A percentile compares a stretch with the other conserved stretches of the same genome.
phyloP scores from a whole-genome alignment of 2,888 invertebrate species.

The Apantesis nais region DNA sequence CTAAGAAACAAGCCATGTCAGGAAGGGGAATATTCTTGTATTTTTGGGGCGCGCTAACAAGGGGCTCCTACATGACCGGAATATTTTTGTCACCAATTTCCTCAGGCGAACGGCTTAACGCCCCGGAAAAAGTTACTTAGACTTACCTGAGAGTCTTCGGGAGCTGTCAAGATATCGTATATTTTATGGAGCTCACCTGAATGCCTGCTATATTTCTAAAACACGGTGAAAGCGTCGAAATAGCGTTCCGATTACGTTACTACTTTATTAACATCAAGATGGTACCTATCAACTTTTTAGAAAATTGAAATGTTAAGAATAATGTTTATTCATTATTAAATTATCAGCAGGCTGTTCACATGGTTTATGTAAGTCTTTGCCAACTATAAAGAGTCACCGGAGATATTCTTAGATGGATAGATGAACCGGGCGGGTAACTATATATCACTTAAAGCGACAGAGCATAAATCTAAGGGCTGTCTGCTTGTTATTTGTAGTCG shows the following conservation, averaged over 20 bases:
- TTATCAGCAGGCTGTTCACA: conserved; percentile 39
- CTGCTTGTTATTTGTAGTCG: conserved; percentile 84
- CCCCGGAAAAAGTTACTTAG: conserved; percentile 75
- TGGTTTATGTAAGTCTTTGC: conserved; percentile 42
- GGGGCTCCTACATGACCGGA: conserved; percentile 80
- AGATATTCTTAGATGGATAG: conserved; percentile 70
- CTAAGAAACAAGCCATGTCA: conserved; percentile 71
- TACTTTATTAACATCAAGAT: conserved; percentile 39
- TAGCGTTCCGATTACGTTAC: conserved; percentile 55
- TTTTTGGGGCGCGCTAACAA: conserved; percentile 78
- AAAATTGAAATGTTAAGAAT: conserved; percentile 17
- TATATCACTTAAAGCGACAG: conserved; percentile 84
- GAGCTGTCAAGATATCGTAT: conserved; percentile 66
- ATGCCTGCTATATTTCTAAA: conserved; percentile 59
- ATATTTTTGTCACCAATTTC: conserved; percentile 83
- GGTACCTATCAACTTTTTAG: conserved; percentile 14
- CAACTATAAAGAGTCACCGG: conserved; percentile 66
- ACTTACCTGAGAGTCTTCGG: conserved; percentile 70
- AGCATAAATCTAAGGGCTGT: conserved; percentile 81
- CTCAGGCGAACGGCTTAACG: conserved; percentile 77
- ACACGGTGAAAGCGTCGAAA: conserved; percentile 48
- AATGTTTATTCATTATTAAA: conserved; percentile 39
- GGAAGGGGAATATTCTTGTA: conserved; percentile 69
- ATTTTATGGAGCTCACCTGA: conserved; percentile 64
- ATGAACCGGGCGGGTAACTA: conserved; percentile 61